phyloP scores from a whole-genome alignment of 2,113 vertebrate species.

The Lampris incognitus region DNA sequence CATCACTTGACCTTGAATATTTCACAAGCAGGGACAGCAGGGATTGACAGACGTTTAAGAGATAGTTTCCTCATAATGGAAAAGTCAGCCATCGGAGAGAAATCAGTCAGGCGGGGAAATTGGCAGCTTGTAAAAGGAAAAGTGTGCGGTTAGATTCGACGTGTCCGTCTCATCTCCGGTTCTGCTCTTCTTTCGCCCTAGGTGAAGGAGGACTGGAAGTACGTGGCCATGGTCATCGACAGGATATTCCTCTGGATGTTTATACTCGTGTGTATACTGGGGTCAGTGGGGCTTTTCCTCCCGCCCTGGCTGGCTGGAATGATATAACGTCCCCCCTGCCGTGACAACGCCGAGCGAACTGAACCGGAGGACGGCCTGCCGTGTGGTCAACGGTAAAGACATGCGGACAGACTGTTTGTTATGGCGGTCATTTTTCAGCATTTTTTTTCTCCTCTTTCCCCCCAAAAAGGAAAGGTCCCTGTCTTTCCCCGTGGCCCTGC shows the following conservation, averaged over 20 bases:
- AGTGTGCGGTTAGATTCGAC: constrained; percentile 53
- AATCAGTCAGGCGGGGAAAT: constrained; percentile 74
- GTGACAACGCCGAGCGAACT: not conserved
- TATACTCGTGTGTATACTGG: constrained; percentile 93
- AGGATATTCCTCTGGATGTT: constrained; percentile 99
- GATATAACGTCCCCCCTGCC: constrained; percentile 79
- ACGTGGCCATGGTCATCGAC: constrained; percentile 98
- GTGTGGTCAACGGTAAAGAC: not conserved
- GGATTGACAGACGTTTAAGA: constrained; percentile 72
- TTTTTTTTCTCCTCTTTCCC: constrained; percentile 39
- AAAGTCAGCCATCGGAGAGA: constrained; percentile 68
- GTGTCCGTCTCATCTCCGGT: constrained; percentile 33
- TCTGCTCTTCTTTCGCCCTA: constrained; percentile 69
- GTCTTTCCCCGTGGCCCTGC: constrained; percentile 11
- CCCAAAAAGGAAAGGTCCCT: constrained; percentile 14
- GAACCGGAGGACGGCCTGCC: not conserved
- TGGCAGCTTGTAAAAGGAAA: constrained; percentile 62
- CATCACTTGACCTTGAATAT: constrained; percentile 65
- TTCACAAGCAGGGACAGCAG: constrained; percentile 45
- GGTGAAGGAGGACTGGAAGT: constrained; percentile 99
- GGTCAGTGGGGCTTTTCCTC: constrained; percentile 95
- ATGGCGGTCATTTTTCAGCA: constrained; percentile 7
- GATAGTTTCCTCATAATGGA: constrained; percentile 55
- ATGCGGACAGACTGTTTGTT: not conserved
- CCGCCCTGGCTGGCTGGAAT: constrained; percentile 97